Evolutionary conservation across 2,888 invertebrate genomes (phyloP).

Genomic region (Diaprepes abbreviatus): DNA sequence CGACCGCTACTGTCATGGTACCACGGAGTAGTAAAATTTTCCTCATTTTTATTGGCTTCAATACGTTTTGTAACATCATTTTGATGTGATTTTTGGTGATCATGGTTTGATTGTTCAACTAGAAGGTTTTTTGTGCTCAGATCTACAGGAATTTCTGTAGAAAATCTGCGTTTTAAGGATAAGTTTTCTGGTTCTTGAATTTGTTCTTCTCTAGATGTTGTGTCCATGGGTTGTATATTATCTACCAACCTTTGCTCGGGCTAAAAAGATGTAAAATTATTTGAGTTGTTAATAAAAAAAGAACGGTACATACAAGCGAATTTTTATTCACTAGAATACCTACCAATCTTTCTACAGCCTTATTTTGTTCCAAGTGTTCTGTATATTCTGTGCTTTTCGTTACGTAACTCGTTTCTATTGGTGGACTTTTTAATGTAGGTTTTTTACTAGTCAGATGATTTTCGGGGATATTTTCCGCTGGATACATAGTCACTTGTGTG

Average conservation of each 20-base stretch:
- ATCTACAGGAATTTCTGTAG: conserved; percentile 38
- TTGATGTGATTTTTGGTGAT: background rate
- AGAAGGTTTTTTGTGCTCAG: conserved; percentile 23
- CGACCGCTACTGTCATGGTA: background rate
- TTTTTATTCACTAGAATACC: too few relatives aligned
- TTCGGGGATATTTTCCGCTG: background rate
- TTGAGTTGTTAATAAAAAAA: too few relatives aligned
- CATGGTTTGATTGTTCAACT: background rate
- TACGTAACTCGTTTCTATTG: background rate
- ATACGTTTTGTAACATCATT: background rate
- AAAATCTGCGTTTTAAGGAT: conserved; percentile 18
- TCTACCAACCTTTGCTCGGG: too few relatives aligned
- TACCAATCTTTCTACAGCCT: background rate
- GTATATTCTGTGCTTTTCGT: background rate
- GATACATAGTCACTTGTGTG: background rate
- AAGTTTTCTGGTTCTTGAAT: conserved; percentile 27
- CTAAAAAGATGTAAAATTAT: too few relatives aligned
- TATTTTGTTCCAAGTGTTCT: background rate
- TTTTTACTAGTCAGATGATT: background rate
- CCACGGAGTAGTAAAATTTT: background rate
- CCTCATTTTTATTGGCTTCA: background rate
- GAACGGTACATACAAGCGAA: too few relatives aligned
- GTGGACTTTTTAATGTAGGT: background rate
- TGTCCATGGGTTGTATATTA: conserved; percentile 14
- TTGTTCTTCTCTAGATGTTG: background rate